Evolutionary conservation across 2,888 invertebrate genomes (phyloP), one percentile per base, ranked within the genome.

Genomic region (Bursaphelenchus okinawaensis): DNA sequence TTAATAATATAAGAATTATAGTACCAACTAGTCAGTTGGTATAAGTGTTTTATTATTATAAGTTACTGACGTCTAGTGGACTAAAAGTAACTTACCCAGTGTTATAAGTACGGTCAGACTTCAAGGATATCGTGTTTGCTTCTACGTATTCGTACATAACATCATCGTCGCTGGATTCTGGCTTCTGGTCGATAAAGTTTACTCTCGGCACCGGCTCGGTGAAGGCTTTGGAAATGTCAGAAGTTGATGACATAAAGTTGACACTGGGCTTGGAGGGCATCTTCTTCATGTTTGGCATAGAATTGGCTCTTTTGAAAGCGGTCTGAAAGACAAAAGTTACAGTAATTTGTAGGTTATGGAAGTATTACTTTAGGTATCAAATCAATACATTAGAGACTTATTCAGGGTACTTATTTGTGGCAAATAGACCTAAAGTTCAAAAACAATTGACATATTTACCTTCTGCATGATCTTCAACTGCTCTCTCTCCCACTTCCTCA

Each of bases 271-370:
- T 22, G 9, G 20, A 31, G 22, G n/a, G 3, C 27, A 69, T 67
- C 57, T 76, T 76, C n/a, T 72, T 71, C 29, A 78, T 73, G 60
- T 78, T 77, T 26, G 79, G 79, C 65, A 79, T 72, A 4, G 79
- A 79, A 12, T 77, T 73, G 8, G 78, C 73, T 19, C 79, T 62
- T 67, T 79, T 75, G 66, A 79, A 79, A 52, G 69, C 70, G 61
- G 67, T 71, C 70, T 72, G 54, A 40, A 71, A 52, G 3, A n/a
- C n/a, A n/a, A n/a, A n/a, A n/a, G n/a, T n/a, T n/a, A n/a, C n/a
- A n/a, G n/a, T 20, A 1, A 19, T 8, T 0, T 20, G 50, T 40
- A 16, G 50, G 16, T 40, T 40, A 40, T 40, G 19, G 50, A 40
- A 19, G 16, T 40, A 16, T 16, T 16, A 40, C 12, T 16, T 16